phyloP scores from a whole-genome alignment of 2,797 vertebrate species.

The Miichthys miiuy region DNA sequence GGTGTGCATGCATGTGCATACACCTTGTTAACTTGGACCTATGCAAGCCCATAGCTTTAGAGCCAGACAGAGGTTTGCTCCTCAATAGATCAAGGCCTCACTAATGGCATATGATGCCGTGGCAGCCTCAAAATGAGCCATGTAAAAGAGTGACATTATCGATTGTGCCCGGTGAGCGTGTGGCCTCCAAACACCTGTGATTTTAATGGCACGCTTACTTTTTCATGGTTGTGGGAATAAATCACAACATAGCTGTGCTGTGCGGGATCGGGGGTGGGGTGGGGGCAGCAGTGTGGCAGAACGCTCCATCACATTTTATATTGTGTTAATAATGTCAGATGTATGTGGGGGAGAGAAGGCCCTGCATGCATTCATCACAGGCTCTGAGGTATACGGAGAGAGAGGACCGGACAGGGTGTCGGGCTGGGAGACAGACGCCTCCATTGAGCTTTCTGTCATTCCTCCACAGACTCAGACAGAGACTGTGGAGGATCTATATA shows the following conservation, averaged over 20 bases:
- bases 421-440: slow-evolving; percentile 78
- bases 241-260: slow-evolving; percentile 70
- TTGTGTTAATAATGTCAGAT: slow-evolving; percentile 85
- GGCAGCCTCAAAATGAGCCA: slow-evolving; percentile 79
- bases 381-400: slow-evolving; percentile 63
- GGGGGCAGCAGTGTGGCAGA: slow-evolving; percentile 62
- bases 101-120: slow-evolving; percentile 84
- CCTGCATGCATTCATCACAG: slow-evolving; percentile 78
- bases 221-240: slow-evolving; percentile 83
- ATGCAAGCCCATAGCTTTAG: slow-evolving; percentile 57
- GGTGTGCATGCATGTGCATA: slow-evolving; percentile 46
- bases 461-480: slow-evolving; percentile 75
- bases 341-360: slow-evolving; percentile 66
- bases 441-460: slow-evolving; percentile 85
- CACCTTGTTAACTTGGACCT: slow-evolving; percentile 65
- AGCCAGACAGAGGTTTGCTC: slow-evolving; percentile 65
- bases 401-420: slow-evolving; percentile 71
- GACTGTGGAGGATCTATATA: slow-evolving; percentile 80
- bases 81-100: slow-evolving; percentile 78
- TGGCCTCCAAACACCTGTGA: slow-evolving; percentile 83
- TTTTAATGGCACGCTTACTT: slow-evolving; percentile 85
- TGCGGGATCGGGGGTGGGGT: slow-evolving; percentile 35
- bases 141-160: slow-evolving; percentile 86
- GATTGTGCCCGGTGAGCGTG: slow-evolving; percentile 76
- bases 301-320: slow-evolving; percentile 85